These are phyloP conservation scores for Diadegma fenestrale DNA, from an alignment of 2,888 invertebrate genomes.

Conservation along the genomic window DNA sequence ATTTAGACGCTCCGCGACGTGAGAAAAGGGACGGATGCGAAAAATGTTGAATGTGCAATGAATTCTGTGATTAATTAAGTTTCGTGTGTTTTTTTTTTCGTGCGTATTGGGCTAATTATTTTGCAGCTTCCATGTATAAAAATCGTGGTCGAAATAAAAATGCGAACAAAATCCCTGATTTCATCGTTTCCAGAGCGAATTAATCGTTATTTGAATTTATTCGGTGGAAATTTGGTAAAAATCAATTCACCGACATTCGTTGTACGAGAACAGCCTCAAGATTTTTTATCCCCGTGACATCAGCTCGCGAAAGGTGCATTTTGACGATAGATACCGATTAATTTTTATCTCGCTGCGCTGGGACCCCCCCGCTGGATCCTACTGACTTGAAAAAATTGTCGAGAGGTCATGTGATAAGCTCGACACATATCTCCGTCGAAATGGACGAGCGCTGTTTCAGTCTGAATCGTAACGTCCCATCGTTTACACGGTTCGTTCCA, in stretches of 20 bases:
- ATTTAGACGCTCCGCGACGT: no score
- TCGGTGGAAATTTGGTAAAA: no score
- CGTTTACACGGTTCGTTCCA: slow-evolving; percentile 50
- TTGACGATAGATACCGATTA: neutral
- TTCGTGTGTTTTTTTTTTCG: neutral
- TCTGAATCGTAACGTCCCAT: slow-evolving; percentile 46
- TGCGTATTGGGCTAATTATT: neutral
- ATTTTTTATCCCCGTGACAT: no score
- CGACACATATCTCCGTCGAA: slow-evolving; percentile 24
- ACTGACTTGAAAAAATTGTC: slow-evolving; percentile 4
- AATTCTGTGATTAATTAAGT: neutral
- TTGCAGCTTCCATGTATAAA: neutral
- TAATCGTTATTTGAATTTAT: no score
- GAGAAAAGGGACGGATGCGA: neutral
- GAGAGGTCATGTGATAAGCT: slow-evolving; percentile 67
- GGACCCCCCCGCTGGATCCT: neutral
- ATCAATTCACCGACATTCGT: no score
- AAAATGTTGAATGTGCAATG: neutral
- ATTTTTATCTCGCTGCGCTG: neutral
- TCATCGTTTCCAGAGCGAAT: neutral
- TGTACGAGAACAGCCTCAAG: no score
- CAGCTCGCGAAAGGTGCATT: neutral
- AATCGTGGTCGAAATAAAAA: neutral
- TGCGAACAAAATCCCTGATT: neutral
- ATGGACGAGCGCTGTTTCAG: slow-evolving; percentile 51